Base-by-base conservation (phyloP, 2,888 invertebrate genomes). In the Amphimallon solstitiale region DNA sequence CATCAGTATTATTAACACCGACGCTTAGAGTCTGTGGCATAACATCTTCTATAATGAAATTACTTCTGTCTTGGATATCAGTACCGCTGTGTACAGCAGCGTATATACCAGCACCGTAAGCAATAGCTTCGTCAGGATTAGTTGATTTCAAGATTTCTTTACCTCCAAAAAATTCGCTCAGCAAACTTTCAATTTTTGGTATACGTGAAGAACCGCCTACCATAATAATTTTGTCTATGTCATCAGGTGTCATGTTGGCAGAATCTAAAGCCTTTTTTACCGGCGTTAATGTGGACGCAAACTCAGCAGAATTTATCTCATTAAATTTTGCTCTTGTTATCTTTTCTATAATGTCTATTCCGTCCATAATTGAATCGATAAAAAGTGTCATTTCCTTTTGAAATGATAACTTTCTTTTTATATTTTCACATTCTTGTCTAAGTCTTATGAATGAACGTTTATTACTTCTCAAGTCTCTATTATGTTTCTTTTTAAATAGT, bases 181-280 rank as follows among this genome's bases (percentile, higher is more conserved):
- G 10, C 37, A 72, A 29, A 59, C 71, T 35, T 34, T 71, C 70
- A 7, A 77, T 63, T 69, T 74, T 73, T 5, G 75, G 76, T n/a
- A 77, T 76, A 29, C 72, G 68, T 0, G 75, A 74, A 1, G 75
- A 72, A 15, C 77, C 77, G 19, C 77, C 77, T 0, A 74, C 72
- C 5, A 77, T 19, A n/a, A 76, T 67, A 21, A 77, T 70, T 34
- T 76, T 73, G 19, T 70, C 69, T 9, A 76, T 75, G 1, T 73
- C 54, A 1, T 40, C 29, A 67, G 70, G 69, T 0, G 40, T 12
- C 7, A 76, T 15, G 2, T 64, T 65, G 1, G 67, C 61, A 40
- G 63, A 67, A 23, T 68, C 56, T 29, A 76, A 61, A 52, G 72
- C 73, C 5, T 67, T 62, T n/a, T 73, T 59, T 4, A 75, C 63